Base-by-base conservation (phyloP, 2,113 vertebrate species). In the Desmodus rotundus region DNA sequence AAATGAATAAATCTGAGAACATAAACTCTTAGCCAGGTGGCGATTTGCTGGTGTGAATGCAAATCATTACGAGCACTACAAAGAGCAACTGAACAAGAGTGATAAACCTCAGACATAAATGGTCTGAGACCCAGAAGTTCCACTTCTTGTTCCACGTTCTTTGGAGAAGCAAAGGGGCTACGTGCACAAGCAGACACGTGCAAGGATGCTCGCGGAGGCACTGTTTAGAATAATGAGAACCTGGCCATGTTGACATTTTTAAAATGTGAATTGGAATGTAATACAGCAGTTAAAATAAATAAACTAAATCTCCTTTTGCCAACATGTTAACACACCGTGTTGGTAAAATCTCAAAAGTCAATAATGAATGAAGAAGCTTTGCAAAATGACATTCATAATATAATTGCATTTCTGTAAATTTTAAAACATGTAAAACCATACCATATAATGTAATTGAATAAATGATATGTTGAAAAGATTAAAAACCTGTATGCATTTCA, bases 281-380 rank as follows among this genome's bases (percentile, higher is more conserved):
- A 82, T 31, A 33, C 10, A 68, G 38, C 15, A 85, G 24, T 80
- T 76, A 81, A 72, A 80, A 91, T 41, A 93, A 81, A 67, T 70
- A 7, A 67, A 13, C 7, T 61, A 63, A 11, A 16, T 47, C 72
- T 89, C 14, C 54, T 73, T 38, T 73, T 88, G 74, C 15, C 47
- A 84, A 87, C n/a, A 91, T 45, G 26, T 15, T 43, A 91, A 86
- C 10, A 12, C 68, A 70, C 50, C 50, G 41, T 70, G 43, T n/a
- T 86, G n/a, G 54, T 72, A 91, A 95, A 83, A 91, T 81, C 74
- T 86, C 87, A 89, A 56, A 91, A 77, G 43, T 61, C 82, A 94
- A 24, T 56, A 80, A 61, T 85, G 33, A 81, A 9, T 80, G 28
- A 90, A 67, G 91, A 95, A 74, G 13, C 20, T 70, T 92, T 84